Conservation (phyloP, 2,888 invertebrate species). For the Leucophora obtusa region DNA sequence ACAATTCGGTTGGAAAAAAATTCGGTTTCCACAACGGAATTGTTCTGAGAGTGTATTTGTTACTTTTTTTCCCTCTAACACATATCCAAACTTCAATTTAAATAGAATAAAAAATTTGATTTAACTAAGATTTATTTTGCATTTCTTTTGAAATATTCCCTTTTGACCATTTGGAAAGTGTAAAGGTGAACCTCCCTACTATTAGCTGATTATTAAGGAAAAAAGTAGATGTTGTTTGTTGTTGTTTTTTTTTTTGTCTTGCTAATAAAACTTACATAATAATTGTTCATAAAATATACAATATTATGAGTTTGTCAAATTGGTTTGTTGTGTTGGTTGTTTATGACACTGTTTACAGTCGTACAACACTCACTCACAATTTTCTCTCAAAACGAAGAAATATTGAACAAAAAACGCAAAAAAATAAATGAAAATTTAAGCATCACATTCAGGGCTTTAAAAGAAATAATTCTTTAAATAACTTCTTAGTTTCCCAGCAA, state of each 20-base stretch:
- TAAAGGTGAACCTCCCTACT: neutral
- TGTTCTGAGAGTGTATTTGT: no score
- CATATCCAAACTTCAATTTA: no score
- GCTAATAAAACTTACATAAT: constrained; percentile 77
- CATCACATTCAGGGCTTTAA: constrained; percentile 28
- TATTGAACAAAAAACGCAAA: constrained; percentile 14
- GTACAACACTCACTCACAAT: constrained; percentile 7
- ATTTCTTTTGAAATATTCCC: neutral
- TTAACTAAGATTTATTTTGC: no score
- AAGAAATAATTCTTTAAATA: no score
- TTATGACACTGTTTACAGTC: constrained; percentile 50
- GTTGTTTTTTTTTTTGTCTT: constrained; percentile 13
- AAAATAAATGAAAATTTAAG: constrained; percentile 54
- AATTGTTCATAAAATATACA: constrained; percentile 77
- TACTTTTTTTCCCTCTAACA: no score
- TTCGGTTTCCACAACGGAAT: no score
- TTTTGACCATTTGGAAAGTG: no score
- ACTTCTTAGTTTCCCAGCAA: no score
- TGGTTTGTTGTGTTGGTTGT: constrained; percentile 69
- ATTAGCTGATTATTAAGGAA: neutral
- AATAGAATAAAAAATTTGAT: no score
- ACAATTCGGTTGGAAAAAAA: no score
- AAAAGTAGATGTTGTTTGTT: neutral
- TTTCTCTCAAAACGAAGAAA: constrained; percentile 6
- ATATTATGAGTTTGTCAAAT: constrained; percentile 76